Conservation (phyloP, 2,888 invertebrate species). For the Erpobdella octoculata region DNA sequence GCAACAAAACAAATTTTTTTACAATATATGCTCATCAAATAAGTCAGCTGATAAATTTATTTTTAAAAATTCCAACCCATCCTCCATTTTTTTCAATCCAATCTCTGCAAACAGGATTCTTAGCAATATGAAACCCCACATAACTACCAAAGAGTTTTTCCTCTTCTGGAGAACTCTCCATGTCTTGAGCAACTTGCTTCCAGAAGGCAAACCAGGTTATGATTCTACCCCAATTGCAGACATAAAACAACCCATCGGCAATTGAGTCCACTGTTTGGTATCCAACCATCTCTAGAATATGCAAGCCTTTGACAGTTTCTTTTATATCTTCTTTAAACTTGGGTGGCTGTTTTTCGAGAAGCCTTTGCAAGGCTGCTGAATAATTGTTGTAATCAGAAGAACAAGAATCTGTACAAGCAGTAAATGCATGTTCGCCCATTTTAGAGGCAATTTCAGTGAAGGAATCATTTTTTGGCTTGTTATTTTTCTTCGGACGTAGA, state of each 20-base stretch:
- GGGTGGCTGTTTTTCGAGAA: background rate
- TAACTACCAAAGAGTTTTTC: background rate
- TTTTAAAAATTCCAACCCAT: no score
- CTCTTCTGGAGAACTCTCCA: background rate
- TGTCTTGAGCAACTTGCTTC: background rate
- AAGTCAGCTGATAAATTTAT: no score
- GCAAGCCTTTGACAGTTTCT: background rate
- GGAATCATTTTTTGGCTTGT: background rate
- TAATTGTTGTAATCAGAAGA: background rate
- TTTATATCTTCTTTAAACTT: background rate
- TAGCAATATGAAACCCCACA: constrained; percentile 11
- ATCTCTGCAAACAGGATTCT: background rate
- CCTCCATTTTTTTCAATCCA: constrained; percentile 15
- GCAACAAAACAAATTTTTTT: no score
- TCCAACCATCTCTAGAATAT: constrained; percentile 11
- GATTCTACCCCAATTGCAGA: constrained; percentile 16
- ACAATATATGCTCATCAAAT: no score
- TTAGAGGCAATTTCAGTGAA: background rate
- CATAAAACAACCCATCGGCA: constrained; percentile 5
- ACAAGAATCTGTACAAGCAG: background rate
- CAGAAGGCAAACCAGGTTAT: constrained; percentile 20
- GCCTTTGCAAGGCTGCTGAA: background rate
- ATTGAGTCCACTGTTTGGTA: background rate
- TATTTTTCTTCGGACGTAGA: background rate
- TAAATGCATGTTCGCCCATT: background rate